Evolutionary conservation across 2,797 vertebrate species (phyloP).

Genomic region (Brachyrhaphis roseni): DNA sequence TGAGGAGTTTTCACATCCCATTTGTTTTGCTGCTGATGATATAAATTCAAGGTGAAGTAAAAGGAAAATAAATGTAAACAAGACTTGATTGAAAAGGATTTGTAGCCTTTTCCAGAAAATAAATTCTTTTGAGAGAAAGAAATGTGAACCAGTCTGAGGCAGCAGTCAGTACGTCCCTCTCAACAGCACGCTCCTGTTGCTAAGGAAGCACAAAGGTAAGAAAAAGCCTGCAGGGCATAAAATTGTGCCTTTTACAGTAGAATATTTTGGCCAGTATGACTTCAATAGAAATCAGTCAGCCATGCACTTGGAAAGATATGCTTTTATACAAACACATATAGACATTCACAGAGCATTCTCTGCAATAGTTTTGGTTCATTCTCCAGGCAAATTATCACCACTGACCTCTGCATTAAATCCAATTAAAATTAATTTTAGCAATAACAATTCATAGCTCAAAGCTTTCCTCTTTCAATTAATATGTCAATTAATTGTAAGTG

Average conservation of each 20-base stretch:
- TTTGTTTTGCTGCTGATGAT: constrained; percentile 64
- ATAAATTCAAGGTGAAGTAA: constrained; percentile 32
- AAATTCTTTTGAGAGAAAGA: constrained; percentile 20
- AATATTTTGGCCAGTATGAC: constrained; percentile 35
- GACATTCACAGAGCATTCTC: constrained; percentile 23
- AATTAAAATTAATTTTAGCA: constrained; percentile 35
- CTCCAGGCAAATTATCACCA: constrained; percentile 24
- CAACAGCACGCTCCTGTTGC: constrained; percentile 48
- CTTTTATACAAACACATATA: constrained; percentile 20
- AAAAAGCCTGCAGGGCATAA: constrained; percentile 44
- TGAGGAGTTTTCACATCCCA: background rate
- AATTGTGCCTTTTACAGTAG: constrained; percentile 33
- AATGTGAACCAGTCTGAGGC: constrained; percentile 30
- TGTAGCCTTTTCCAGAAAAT: constrained; percentile 52
- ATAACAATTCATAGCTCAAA: constrained; percentile 40
- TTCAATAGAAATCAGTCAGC: constrained; percentile 52
- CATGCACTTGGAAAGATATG: constrained; percentile 19
- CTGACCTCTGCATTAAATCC: constrained; percentile 41
- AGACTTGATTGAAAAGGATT: constrained; percentile 64
- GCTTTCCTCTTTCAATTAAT: constrained; percentile 50
- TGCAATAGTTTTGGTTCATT: constrained; percentile 21
- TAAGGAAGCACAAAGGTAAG: constrained; percentile 57
- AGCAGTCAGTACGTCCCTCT: constrained; percentile 47
- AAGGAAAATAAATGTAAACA: constrained; percentile 54
- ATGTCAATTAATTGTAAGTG: constrained; percentile 45